Percentiles rank a stretch among this genome's conserved stretches.
Evolutionary conservation across 2,113 vertebrate species (phyloP).

Genomic region (Elgaria multicarinata): DNA sequence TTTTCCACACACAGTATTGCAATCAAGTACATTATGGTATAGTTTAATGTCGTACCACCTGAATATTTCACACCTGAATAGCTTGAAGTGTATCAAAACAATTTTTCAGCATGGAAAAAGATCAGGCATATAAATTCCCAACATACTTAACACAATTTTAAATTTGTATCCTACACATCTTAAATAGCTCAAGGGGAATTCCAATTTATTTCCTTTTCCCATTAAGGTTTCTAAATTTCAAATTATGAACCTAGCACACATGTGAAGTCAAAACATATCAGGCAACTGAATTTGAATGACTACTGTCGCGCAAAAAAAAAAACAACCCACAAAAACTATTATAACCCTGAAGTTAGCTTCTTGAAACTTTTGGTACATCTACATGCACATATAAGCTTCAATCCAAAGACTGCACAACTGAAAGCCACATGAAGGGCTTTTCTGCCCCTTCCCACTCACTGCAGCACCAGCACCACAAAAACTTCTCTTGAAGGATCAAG

Average conservation of each 20-base stretch:
- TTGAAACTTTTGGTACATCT: too few species aligned
- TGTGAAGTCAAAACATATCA: too few species aligned
- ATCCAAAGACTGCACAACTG: too few species aligned
- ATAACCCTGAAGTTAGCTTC: too few species aligned
- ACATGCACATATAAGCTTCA: too few species aligned
- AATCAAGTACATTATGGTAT: background rate
- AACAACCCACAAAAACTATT: too few species aligned
- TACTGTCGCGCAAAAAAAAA: too few species aligned
- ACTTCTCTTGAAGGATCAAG: background rate
- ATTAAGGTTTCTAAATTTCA: background rate
- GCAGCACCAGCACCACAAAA: background rate
- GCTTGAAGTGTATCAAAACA: background rate
- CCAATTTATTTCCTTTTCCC: background rate
- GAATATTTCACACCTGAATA: background rate
- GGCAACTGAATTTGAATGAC: background rate
- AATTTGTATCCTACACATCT: background rate
- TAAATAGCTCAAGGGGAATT: background rate
- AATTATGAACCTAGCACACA: background rate
- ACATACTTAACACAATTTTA: background rate
- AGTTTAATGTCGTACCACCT: background rate
- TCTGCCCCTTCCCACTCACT: background rate
- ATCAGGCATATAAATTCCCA: background rate
- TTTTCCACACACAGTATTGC: background rate
- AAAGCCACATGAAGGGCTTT: background rate
- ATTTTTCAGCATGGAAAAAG: background rate